Conservation (phyloP, 2,113 vertebrate genomes). For the Psephotus haematonotus region DNA sequence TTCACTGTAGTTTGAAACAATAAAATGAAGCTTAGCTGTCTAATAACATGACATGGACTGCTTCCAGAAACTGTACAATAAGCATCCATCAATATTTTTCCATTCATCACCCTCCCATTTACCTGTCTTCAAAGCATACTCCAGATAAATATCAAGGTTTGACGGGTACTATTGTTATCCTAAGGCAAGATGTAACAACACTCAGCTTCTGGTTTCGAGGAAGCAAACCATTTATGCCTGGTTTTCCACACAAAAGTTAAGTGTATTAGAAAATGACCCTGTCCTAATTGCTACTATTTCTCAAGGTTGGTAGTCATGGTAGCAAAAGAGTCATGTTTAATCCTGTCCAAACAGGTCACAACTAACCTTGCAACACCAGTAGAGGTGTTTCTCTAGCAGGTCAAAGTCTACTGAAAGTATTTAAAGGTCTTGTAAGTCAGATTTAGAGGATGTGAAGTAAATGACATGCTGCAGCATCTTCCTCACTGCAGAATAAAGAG, state of each 20-base stretch:
- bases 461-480: not conserved
- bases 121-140: not conserved
- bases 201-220: not conserved
- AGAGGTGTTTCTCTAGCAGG: not conserved
- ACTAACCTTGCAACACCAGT: not conserved
- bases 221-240: not conserved
- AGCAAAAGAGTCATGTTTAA: not conserved
- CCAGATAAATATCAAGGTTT: not conserved
- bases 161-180: not conserved
- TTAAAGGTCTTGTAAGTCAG: not conserved
- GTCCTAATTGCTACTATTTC: not conserved
- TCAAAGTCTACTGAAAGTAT: not conserved
- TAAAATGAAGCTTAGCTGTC: not conserved
- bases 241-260: not conserved
- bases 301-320: not conserved
- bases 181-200: not conserved
- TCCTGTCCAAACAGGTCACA: fast-evolving
- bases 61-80: not conserved
- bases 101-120: not conserved
- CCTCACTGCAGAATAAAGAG: not conserved
- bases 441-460: not conserved
- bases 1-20: not conserved
- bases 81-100: not conserved
- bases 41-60: not conserved
- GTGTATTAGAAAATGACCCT: not conserved